A percentile compares a stretch with the other conserved stretches of the same genome.
phyloP scores from a whole-genome alignment of 2,888 invertebrate genomes.

The Dione vanillae region DNA sequence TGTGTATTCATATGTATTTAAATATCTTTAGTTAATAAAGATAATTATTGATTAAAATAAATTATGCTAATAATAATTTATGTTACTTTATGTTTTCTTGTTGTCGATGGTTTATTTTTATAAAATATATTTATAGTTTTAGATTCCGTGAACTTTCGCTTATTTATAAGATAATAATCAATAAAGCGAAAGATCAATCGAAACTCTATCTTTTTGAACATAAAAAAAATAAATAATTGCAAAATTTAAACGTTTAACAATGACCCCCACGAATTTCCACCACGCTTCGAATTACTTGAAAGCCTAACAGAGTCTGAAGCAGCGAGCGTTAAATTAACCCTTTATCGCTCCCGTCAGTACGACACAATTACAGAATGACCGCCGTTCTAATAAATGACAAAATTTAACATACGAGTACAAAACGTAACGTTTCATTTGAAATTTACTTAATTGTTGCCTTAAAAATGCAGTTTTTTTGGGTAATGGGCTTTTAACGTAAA shows the following conservation, averaged over 20 bases:
- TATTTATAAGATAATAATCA: not conserved
- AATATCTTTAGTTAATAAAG: too few relatives aligned
- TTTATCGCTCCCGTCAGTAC: conserved; percentile 62
- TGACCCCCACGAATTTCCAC: conserved; percentile 31
- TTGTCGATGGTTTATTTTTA: too few relatives aligned
- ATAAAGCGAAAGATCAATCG: not conserved
- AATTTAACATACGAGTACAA: conserved; percentile 50
- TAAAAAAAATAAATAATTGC: conserved; percentile 2
- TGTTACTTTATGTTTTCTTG: too few relatives aligned
- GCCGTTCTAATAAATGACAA: conserved; percentile 63
- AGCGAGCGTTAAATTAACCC: conserved; percentile 72
- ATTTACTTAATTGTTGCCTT: conserved; percentile 38
- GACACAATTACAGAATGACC: conserved; percentile 59
- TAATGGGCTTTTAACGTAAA: conserved; percentile 8
- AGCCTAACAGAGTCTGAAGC: conserved; percentile 40
- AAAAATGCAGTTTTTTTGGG: conserved; percentile 25
- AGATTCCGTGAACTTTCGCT: too few relatives aligned
- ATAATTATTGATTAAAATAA: too few relatives aligned
- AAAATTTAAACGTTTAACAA: conserved; percentile 26
- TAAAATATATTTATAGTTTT: too few relatives aligned
- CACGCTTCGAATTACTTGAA: conserved; percentile 43
- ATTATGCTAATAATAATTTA: too few relatives aligned
- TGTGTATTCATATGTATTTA: too few relatives aligned
- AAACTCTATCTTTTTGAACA: not conserved
- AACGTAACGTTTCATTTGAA: conserved; percentile 51